Conservation (phyloP, 2,888 invertebrate species). For the Marronus borbonicus region DNA sequence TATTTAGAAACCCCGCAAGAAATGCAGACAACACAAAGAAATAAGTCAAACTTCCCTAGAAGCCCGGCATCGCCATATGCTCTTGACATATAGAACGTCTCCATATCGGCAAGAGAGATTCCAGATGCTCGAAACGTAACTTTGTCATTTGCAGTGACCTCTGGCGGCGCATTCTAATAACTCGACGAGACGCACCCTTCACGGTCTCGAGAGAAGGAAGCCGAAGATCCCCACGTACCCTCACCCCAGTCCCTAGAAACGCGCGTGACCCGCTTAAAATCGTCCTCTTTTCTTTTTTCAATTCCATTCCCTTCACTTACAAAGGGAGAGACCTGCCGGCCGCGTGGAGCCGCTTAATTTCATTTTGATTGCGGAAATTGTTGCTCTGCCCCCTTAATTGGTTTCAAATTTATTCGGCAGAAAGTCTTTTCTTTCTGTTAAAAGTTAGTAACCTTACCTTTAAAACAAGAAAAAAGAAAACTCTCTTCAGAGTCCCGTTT, state of each 20-base stretch:
- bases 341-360: slow-evolving; percentile 62
- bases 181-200: slow-evolving; percentile 53
- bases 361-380: slow-evolving; percentile 63
- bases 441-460: neutral
- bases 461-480: neutral
- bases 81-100: slow-evolving; percentile 7
- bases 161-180: slow-evolving; percentile 62
- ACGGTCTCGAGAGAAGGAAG: neutral
- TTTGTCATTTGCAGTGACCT: slow-evolving; percentile 57
- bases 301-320: neutral
- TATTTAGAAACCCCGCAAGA: too few species aligned
- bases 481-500: neutral
- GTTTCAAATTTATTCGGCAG: slow-evolving; percentile 57
- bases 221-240: neutral
- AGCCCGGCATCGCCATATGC: neutral
- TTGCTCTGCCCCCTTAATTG: slow-evolving; percentile 58
- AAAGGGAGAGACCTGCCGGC: slow-evolving; percentile 45
- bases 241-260: neutral
- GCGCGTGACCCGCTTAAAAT: slow-evolving; percentile 5
- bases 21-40: too few species aligned
- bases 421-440: slow-evolving; percentile 56
- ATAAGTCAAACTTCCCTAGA: too few species aligned
- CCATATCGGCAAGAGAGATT: slow-evolving; percentile 20
- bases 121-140: slow-evolving; percentile 36
- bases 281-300: neutral